Evolutionary conservation across 2,113 vertebrate species (phyloP).

Genomic region (Pseudorhombus dupliciocellatus): DNA sequence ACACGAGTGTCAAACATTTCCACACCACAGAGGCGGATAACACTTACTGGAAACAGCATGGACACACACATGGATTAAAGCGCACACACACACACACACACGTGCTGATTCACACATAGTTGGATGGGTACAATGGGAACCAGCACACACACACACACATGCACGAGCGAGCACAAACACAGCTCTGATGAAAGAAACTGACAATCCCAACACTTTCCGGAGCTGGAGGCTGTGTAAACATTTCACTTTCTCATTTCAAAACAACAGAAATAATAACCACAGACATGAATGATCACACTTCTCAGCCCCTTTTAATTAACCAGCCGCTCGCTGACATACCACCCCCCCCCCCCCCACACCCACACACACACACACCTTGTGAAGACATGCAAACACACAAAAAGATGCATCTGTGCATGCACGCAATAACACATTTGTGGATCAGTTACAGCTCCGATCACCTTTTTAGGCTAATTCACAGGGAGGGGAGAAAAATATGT

Average conservation of each 20-base stretch:
- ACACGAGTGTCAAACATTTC: conserved; percentile 80
- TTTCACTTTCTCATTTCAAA: conserved; percentile 35
- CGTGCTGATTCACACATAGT: conserved; percentile 30
- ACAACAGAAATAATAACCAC: conserved; percentile 38
- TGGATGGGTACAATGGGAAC: conserved; percentile 19
- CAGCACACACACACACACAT: neutral
- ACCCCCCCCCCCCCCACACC: neutral
- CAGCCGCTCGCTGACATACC: conserved; percentile 21
- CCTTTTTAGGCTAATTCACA: conserved; percentile 52
- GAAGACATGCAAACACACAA: conserved; percentile 14
- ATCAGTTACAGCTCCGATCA: conserved; percentile 53
- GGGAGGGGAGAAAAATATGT: conserved; percentile 45
- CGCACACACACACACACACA: conserved; percentile 17
- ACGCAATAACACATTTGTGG: neutral
- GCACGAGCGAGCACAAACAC: neutral
- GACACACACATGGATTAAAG: conserved; percentile 49
- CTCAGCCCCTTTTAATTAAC: conserved; percentile 47
- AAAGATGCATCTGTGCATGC: conserved; percentile 3
- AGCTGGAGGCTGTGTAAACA: conserved; percentile 28
- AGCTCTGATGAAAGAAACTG: conserved; percentile 21
- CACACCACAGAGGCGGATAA: conserved; percentile 63
- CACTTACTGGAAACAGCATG: conserved; percentile 43
- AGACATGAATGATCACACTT: conserved; percentile 29
- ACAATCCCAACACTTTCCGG: conserved; percentile 32
- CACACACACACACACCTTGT: neutral